phyloP scores from a whole-genome alignment of 2,113 vertebrate species.

The Colaptes auratus region DNA sequence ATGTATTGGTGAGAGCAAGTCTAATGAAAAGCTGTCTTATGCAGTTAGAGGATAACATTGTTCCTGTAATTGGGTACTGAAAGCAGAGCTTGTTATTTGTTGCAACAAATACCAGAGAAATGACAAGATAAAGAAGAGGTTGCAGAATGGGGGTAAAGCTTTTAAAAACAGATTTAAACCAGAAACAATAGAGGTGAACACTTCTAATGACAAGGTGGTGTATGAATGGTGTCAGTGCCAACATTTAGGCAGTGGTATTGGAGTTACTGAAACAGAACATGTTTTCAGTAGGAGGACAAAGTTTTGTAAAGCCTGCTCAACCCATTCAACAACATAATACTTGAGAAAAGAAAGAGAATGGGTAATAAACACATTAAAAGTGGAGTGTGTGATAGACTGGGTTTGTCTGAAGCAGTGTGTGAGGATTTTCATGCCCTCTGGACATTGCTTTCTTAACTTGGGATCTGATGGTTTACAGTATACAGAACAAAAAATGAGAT shows the following conservation, averaged over 20 bases:
- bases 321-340: background rate
- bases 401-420: background rate
- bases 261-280: background rate
- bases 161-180: background rate
- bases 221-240: background rate
- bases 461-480: background rate
- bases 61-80: background rate
- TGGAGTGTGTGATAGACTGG: background rate
- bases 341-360: background rate
- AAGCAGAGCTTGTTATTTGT: background rate
- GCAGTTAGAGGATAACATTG: background rate
- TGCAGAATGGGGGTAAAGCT: background rate
- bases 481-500: background rate
- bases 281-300: background rate
- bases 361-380: background rate
- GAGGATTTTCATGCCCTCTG: background rate
- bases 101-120: background rate
- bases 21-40: constrained; percentile 20
- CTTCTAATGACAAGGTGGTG: background rate
- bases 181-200: background rate
- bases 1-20: constrained; percentile 12
- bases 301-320: background rate
- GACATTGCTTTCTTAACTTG: background rate
- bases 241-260: background rate
- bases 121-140: background rate